Conservation (phyloP, 2,888 invertebrate species). For the Cheilosia soror region DNA sequence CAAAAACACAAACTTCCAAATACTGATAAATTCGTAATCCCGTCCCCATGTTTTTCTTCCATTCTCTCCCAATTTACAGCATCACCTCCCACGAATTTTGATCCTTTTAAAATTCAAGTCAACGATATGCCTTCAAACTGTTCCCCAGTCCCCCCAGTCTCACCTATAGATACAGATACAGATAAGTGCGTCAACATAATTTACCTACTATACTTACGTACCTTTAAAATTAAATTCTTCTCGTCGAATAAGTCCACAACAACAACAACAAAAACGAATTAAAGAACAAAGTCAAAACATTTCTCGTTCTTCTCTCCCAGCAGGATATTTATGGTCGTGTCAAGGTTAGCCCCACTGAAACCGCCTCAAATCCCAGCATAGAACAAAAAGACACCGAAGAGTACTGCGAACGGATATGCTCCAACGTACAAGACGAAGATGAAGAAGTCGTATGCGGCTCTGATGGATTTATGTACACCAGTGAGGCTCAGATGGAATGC, state of each 20-base stretch:
- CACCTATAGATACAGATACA: too few relatives aligned
- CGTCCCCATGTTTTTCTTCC: too few relatives aligned
- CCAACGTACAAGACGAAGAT: slow-evolving; percentile 82
- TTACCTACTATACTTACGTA: not conserved
- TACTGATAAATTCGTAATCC: too few relatives aligned
- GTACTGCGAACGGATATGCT: slow-evolving; percentile 81
- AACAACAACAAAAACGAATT: not conserved
- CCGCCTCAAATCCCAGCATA: slow-evolving; percentile 58
- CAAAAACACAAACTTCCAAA: too few relatives aligned
- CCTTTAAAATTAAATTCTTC: slow-evolving; percentile 17
- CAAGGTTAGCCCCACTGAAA: slow-evolving; percentile 62
- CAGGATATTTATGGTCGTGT: slow-evolving; percentile 77
- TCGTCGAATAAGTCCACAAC: not conserved
- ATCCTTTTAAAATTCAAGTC: too few relatives aligned
- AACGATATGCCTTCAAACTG: too few relatives aligned
- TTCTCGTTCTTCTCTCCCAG: slow-evolving; percentile 16
- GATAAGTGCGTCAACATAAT: not conserved
- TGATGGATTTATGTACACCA: slow-evolving; percentile 83
- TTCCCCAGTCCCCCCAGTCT: too few relatives aligned
- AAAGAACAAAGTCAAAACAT: slow-evolving; percentile 11
- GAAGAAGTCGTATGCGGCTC: slow-evolving; percentile 82
- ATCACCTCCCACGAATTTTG: too few relatives aligned
- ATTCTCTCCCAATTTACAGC: too few relatives aligned
- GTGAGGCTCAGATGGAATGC: slow-evolving; percentile 82
- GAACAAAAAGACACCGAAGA: slow-evolving; percentile 80